phyloP scores from a whole-genome alignment of 2,888 invertebrate genomes.

The Sialis fuliginosa region DNA sequence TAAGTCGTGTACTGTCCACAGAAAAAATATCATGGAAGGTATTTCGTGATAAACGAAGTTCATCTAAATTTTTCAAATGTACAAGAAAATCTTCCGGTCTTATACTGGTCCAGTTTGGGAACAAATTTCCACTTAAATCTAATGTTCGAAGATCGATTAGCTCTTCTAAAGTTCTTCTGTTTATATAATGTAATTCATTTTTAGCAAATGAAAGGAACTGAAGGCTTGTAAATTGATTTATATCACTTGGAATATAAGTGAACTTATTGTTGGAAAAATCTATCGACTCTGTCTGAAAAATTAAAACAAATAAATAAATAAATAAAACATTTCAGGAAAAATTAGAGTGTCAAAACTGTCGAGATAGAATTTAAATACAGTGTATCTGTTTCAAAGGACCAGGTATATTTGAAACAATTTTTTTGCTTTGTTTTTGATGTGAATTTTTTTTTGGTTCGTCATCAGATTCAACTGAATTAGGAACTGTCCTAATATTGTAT shows the following conservation, averaged over 20 bases:
- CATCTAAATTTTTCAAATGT: slow-evolving; percentile 31
- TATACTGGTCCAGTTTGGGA: slow-evolving; percentile 37
- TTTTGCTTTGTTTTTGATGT: too few relatives aligned
- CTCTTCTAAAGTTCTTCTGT: slow-evolving; percentile 27
- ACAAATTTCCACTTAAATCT: slow-evolving; percentile 43
- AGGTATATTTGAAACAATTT: too few relatives aligned
- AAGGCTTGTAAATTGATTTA: slow-evolving; percentile 31
- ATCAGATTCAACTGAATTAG: too few relatives aligned
- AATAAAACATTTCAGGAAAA: too few relatives aligned
- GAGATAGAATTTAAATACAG: too few relatives aligned
- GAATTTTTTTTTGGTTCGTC: too few relatives aligned
- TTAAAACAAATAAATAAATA: slow-evolving; percentile 3
- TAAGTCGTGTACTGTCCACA: slow-evolving; percentile 31
- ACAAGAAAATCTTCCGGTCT: slow-evolving; percentile 32
- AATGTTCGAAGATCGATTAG: slow-evolving; percentile 37
- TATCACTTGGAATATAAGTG: slow-evolving; percentile 30
- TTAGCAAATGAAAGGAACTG: slow-evolving; percentile 32
- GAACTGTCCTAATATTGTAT: too few relatives aligned
- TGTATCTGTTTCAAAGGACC: too few relatives aligned
- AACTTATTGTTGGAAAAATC: slow-evolving; percentile 46
- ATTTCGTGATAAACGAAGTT: slow-evolving; percentile 47
- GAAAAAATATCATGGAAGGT: slow-evolving; percentile 22
- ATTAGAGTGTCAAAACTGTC: too few relatives aligned
- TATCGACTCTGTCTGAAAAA: slow-evolving; percentile 40
- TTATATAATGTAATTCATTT: slow-evolving; percentile 14